phyloP scores from a whole-genome alignment of 2,888 invertebrate species.

The Glaucopsyche alexis region DNA sequence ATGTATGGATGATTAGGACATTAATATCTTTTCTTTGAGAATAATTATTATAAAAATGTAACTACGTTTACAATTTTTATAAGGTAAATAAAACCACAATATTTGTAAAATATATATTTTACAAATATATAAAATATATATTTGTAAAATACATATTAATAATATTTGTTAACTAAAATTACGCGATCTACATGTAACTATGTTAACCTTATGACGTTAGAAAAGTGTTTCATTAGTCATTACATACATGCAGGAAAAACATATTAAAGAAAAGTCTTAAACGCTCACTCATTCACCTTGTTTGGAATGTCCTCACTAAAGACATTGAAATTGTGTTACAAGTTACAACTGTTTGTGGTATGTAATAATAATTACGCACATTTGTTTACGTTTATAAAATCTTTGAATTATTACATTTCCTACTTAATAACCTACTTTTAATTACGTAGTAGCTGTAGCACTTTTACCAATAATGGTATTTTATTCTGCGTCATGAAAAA shows the following conservation, averaged over 20 bases:
- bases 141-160: too few relatives aligned
- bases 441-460: neutral
- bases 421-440: neutral
- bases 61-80: too few relatives aligned
- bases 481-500: neutral
- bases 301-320: constrained; percentile 9
- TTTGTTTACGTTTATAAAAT: constrained; percentile 15
- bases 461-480: neutral
- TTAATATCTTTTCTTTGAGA: too few relatives aligned
- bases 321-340: constrained; percentile 14
- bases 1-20: too few relatives aligned
- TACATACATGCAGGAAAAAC: neutral
- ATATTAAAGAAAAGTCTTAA: neutral
- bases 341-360: neutral
- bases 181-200: neutral
- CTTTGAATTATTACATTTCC: neutral
- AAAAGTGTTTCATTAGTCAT: neutral
- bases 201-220: neutral
- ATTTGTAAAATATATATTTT: too few relatives aligned
- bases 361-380: constrained; percentile 14
- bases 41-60: neutral
- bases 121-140: too few relatives aligned
- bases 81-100: too few relatives aligned
- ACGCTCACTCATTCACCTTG: constrained; percentile 11
- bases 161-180: too few relatives aligned